These are phyloP conservation scores for Plagodis pulveraria DNA, from an alignment of 2,888 invertebrate genomes.

Conservation along the genomic window DNA sequence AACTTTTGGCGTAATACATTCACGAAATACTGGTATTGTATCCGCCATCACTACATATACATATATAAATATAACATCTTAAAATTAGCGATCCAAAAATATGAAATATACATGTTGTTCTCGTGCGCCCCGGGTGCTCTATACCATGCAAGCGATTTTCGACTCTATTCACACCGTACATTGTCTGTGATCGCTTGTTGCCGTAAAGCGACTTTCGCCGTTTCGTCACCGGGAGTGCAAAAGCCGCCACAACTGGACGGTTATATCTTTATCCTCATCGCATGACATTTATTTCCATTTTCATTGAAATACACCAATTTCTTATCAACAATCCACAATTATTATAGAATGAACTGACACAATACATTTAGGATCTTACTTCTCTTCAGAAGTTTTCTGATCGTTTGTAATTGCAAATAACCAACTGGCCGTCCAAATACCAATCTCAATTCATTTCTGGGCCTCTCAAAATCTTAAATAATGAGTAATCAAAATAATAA, in stretches of 20 bases:
- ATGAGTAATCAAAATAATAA: constrained; percentile 36
- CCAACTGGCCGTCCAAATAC: constrained; percentile 45
- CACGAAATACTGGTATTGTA: constrained; percentile 81
- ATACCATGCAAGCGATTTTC: constrained; percentile 61
- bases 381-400: neutral
- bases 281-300: constrained; percentile 54
- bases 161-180: constrained; percentile 41
- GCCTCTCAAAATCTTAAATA: constrained; percentile 63
- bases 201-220: constrained; percentile 65
- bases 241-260: constrained; percentile 83
- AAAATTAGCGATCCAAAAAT: constrained; percentile 86
- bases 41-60: constrained; percentile 83
- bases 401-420: constrained; percentile 9
- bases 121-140: constrained; percentile 76
- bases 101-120: constrained; percentile 84
- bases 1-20: constrained; percentile 83
- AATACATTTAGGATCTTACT: neutral
- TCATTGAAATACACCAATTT: constrained; percentile 23
- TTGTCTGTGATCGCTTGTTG: constrained; percentile 56
- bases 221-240: constrained; percentile 74
- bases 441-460: constrained; percentile 61
- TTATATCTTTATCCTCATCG: constrained; percentile 77
- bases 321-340: constrained; percentile 14
- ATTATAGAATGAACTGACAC: neutral
- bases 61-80: constrained; percentile 85